Base-by-base conservation (phyloP, 1,140 invertebrate species). In the Sinonovacula constricta region DNA sequence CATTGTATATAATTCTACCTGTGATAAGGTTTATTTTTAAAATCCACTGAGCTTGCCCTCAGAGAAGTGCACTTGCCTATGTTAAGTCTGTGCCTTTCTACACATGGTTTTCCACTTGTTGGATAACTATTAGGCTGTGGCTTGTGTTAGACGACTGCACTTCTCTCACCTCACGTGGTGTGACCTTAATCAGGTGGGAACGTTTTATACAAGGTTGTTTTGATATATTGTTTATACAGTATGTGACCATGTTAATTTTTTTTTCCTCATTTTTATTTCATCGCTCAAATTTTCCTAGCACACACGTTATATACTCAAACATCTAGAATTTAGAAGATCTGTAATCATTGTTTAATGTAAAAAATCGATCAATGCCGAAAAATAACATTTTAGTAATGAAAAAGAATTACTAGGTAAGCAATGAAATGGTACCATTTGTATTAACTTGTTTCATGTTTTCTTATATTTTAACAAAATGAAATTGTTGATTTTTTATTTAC, bases 261-360 rank as follows among this genome's bases (percentile, higher is more conserved):
- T 34, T 45, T 70, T 59, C 49, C 66, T 53, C 53, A 68, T 68
- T 56, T 39, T 62, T 66, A 53, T 68, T 22, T 70, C 56, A 59
- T 70, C 56, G 54, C 68, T 70, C 68, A 70, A 70, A 34, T 24
- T 70, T 70, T 59, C 39, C 67, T 57, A 69, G 53, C 67, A 57
- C 34, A 34, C 34, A 24, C 45, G 18, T 60, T 70, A 28, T 59
- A 36, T 59, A 28, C 59, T 70, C 33, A 57, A 59, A 59, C 56
- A 53, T 70, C 54, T 36, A 70, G 53, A 45, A 54, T 68, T 34
- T 49, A 68, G 7, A 54, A 68, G 49, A 68, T 56, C 45, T 56
- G 51, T 68, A 33, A 12, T 54, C n/a, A 68, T 22, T 34, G 0
- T 24, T 59, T 56, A 34, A 59, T 70, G 31, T 70, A 70, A 33